Evolutionary conservation across 2,888 invertebrate species (phyloP).

Genomic region (Metellina segmentata): DNA sequence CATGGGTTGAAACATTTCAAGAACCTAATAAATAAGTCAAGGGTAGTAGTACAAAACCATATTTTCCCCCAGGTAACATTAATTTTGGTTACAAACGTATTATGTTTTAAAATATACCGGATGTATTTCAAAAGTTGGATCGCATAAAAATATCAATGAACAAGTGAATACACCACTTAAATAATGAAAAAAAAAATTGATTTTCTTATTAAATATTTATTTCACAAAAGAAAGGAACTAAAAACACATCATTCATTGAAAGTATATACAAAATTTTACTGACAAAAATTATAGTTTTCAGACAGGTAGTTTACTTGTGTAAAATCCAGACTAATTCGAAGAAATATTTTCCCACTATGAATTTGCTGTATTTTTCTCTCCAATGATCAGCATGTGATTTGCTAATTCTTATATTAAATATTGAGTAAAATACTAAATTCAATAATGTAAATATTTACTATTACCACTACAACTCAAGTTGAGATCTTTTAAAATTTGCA

Average conservation of each 20-base stretch:
- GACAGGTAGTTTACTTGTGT: not conserved
- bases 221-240: slow-evolving; percentile 35
- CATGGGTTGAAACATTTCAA: too few species aligned
- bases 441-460: too few species aligned
- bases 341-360: slow-evolving; percentile 23
- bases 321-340: not conserved
- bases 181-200: not conserved
- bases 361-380: not conserved
- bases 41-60: too few species aligned
- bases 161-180: not conserved
- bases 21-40: too few species aligned
- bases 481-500: too few species aligned
- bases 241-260: not conserved
- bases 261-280: not conserved
- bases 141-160: too few species aligned
- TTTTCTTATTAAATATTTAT: slow-evolving; percentile 65
- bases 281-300: not conserved
- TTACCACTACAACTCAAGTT: too few species aligned
- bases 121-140: too few species aligned
- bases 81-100: too few species aligned
- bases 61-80: too few species aligned
- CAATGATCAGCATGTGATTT: not conserved
- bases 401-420: not conserved
- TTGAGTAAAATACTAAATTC: too few species aligned
- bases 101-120: too few species aligned